Conservation (phyloP, 2,797 vertebrate genomes). For the Tarsius wallacei region DNA sequence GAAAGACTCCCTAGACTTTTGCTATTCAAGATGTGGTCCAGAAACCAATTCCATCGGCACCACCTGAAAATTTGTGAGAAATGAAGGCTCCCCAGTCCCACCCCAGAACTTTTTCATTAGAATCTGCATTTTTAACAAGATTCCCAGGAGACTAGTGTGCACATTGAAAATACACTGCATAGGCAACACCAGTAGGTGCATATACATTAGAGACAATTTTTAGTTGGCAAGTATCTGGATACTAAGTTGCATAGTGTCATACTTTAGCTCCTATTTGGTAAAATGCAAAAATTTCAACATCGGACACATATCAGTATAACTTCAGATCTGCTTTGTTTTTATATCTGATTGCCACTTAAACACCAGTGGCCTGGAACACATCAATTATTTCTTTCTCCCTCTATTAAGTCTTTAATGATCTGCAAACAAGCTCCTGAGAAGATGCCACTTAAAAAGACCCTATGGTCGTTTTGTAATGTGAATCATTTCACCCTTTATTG, state of each 20-base stretch:
- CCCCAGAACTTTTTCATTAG: neutral
- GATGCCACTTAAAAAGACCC: constrained; percentile 55
- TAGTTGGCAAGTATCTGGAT: neutral
- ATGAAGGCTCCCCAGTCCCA: neutral
- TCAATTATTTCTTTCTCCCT: constrained; percentile 60
- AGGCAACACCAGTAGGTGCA: neutral
- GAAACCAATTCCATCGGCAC: neutral
- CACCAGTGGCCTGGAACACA: constrained; percentile 43
- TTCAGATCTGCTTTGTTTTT: constrained; percentile 56
- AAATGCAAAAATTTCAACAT: constrained; percentile 54
- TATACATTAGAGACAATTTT: neutral
- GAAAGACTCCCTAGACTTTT: neutral
- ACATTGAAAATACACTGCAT: neutral
- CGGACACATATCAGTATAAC: neutral
- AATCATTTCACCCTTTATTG: constrained; percentile 7
- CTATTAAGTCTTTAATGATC: constrained; percentile 64
- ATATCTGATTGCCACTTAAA: constrained; percentile 64
- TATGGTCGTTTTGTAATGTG: constrained; percentile 7
- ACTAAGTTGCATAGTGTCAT: neutral
- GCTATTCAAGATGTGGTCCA: neutral
- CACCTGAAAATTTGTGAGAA: neutral
- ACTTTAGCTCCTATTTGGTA: neutral
- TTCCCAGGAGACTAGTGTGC: neutral
- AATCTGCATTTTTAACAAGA: neutral
- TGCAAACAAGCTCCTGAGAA: constrained; percentile 52